Evolutionary conservation across 1,140 invertebrate species (phyloP).

Genomic region (Asbolus verrucosus): DNA sequence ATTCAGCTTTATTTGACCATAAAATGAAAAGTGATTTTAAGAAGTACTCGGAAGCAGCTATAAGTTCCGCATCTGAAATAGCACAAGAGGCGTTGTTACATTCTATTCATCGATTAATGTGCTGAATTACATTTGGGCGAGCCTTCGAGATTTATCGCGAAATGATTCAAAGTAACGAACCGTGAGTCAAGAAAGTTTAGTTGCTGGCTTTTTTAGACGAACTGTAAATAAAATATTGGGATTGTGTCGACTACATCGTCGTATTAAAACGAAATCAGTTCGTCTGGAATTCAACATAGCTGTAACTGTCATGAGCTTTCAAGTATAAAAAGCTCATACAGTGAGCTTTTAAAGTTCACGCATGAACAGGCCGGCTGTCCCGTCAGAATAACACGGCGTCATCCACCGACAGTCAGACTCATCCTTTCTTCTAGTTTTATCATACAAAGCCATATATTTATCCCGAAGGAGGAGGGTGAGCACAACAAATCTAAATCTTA

Average conservation of each 20-base stretch:
- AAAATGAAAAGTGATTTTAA: constrained; percentile 54
- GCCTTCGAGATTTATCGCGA: too few relatives aligned
- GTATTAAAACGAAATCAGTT: constrained; percentile 36
- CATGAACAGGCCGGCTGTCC: constrained; percentile 53
- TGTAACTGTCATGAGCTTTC: constrained; percentile 58
- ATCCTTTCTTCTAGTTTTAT: constrained; percentile 51
- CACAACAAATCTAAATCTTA: neutral
- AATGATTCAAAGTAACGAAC: too few relatives aligned
- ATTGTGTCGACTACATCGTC: too few relatives aligned
- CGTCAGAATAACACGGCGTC: constrained; percentile 54
- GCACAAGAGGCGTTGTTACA: constrained; percentile 40
- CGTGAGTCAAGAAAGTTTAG: too few relatives aligned
- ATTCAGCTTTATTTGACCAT: constrained; percentile 51
- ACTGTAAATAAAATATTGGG: too few relatives aligned
- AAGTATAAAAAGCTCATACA: constrained; percentile 56
- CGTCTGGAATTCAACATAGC: constrained; percentile 47
- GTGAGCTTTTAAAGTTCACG: constrained; percentile 58
- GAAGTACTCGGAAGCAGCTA: constrained; percentile 41
- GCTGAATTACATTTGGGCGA: neutral
- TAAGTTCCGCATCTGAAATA: constrained; percentile 44
- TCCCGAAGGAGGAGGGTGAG: too few relatives aligned
- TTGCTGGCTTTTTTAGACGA: too few relatives aligned
- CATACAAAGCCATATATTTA: constrained; percentile 52
- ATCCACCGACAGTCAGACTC: constrained; percentile 49
- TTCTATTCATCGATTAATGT: constrained; percentile 28